Evolutionary conservation across 1,140 invertebrate species (phyloP), one percentile per base, ranked within the genome.

Genomic region (Tetramorium alpestre): DNA sequence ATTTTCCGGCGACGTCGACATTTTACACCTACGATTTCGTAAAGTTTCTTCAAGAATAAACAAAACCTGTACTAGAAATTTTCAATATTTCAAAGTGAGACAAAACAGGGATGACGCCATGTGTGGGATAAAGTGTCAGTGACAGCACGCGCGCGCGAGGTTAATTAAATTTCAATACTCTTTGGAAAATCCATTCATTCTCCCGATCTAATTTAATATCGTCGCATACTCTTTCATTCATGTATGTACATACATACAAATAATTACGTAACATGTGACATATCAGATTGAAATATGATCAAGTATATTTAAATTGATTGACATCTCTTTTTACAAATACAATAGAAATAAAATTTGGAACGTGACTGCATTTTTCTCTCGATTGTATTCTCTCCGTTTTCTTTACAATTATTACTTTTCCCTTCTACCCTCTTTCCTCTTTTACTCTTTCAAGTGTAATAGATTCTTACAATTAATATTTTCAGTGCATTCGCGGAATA

Each of bases 1-100:
- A 93, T 94, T 94, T 92, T 91, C 54, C 51, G 87, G 41, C 33
- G 80, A 11, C 8, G 73, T 81, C 1, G 72, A 41, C 88, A 92
- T 94, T 62, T 65, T 89, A 25, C 38, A 64, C 18, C 28, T 10
- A 38, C 16, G 22, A 85, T 78, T 85, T 77, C 47, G 33, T 28
- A 16, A 70, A 16, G 67, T 47, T 81, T 88, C 33, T 44, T 85
- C 41, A 49, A 4, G 0, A n/a, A 67, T 51, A 58, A 81, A 22
- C 18, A 13, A 11, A 3, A 0, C 2, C 60, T 4, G 3, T 11
- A 18, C 22, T 51, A 28, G 16, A 11, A 84, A 87, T 89, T 89
- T 89, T 13, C 16, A 84, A 62, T 70, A 54, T n/a, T 18, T 47
- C 8, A 18, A 62, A n/a, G 3, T 28, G 58, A 47, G 60, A 47